Base-by-base conservation (phyloP, 2,888 invertebrate species). In the Adela reaumurella region DNA sequence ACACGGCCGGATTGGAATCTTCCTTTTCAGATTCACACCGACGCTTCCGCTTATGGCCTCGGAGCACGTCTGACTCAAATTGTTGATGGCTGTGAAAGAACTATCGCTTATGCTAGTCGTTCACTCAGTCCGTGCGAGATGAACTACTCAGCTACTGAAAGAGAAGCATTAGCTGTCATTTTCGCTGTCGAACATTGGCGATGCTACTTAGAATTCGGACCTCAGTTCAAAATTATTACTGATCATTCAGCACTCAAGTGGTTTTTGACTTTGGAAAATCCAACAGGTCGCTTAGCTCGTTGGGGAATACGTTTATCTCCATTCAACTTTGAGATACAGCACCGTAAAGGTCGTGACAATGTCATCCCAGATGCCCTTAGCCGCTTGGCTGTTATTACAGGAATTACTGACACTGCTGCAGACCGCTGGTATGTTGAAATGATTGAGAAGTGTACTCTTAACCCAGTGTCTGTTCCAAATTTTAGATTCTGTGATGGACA, bases 151-250 rank as follows among this genome's bases (percentile, higher is more conserved):
- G 46, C 52, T 0, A 61, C 61, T 0, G 61, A 62, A 47, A 44
- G 59, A 0, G 60, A 61, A 44, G 45, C 58, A 0, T 24, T 61
- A 0, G 59, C 60, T 20, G 54, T 52, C 1, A 55, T 59, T 0
- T 56, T 50, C 18, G 59, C 59, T 0, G 56, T 35, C 14, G 35
- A 35, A 35, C 35, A 35, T 35, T 35, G 35, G 35, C 35, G 35
- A 3, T 35, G 35, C 14, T 35, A 35, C 14, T 11, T 35, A 35
- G 35, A 35, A 11, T 35, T 14, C n/a, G 35, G 35, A 3, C 35
- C 35, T 14, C 8, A 35, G 35, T 35, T 35, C 35, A 14, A 14
- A 3, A 11, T 35, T 14, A 14, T 14, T 14, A 35, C 35, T 14
- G 35, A 35, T 14, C 35, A 35, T 14, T 35, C 35, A 35, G 8